Base-by-base conservation (phyloP, 2,888 invertebrate genomes). In the Ormia ochracea region DNA sequence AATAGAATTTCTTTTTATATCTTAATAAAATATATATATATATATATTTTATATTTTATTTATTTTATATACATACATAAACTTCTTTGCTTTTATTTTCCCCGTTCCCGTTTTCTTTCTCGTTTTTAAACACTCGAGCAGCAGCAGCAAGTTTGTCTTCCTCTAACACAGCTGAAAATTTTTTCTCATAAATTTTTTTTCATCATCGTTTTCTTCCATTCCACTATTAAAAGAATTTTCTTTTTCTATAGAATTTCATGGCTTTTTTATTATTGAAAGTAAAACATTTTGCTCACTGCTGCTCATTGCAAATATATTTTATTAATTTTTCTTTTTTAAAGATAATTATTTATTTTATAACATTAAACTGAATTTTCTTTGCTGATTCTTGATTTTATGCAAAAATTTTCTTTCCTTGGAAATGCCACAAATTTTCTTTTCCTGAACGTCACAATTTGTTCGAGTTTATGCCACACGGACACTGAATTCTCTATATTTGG, bases 381-480 rank as follows among this genome's bases (percentile, higher is more conserved):
- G 9, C 17, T 6, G 38, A 36, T 23, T 48, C 41, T 31, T 33
- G 48, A 26, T 26, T 74, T 74, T 78, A 33, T 66, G 70, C 66
- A 78, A 78, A 74, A 68, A 45, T 5, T 19, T 38, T 58, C 58
- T 63, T 63, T 43, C 26, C 38, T 33, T 1, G 36, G 10, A 19
- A 74, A 41, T 72, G 75, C 65, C 52, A 66, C 54, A 61, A 21
- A 43, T 76, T 72, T 75, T 48, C 14, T 23, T 26, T 28, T 63
- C 59, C 17, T 66, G 66, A 61, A 80, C 65, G 63, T 70, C 76
- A 80, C 76, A 76, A 80, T 76, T 76, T 70, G 54, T 76, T 80
- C 80, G 76, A 80, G 72, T 80, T 72, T 80, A 76, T 79, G 76
- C 72, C 80, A 80, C 80, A 80, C 80, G 80, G 80, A 76, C 80